Evolutionary conservation across 2,113 vertebrate genomes (phyloP).

Genomic region (Sphaerodactylus townsendi): DNA sequence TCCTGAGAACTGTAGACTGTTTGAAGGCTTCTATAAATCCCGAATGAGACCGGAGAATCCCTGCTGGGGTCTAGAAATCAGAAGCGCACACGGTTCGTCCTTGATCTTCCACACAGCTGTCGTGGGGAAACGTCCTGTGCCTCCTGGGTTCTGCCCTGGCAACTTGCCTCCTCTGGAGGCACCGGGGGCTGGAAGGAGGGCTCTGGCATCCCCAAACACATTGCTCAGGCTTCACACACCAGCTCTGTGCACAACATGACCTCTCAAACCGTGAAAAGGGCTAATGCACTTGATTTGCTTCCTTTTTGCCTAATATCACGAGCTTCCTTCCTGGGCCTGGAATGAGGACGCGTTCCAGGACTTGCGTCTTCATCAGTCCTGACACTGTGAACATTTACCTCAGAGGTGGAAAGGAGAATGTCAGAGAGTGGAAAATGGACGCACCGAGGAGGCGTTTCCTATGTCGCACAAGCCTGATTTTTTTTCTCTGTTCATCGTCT

Average conservation of each 20-base stretch:
- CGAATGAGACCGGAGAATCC: neutral
- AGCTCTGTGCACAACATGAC: accelerated
- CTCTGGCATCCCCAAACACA: accelerated
- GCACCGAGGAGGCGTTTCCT: neutral
- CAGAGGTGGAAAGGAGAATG: neutral
- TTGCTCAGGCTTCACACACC: slow-evolving; percentile 30
- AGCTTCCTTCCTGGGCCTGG: neutral
- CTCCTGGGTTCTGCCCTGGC: neutral
- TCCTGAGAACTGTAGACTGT: neutral
- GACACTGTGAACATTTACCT: neutral
- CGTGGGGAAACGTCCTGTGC: neutral
- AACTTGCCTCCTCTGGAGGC: neutral
- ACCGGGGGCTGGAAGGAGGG: accelerated
- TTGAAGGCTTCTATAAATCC: neutral
- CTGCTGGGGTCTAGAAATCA: neutral
- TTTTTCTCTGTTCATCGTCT: neutral
- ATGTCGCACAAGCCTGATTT: neutral
- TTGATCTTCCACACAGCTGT: neutral
- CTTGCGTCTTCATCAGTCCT: neutral
- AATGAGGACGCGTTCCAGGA: neutral
- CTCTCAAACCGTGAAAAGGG: neutral
- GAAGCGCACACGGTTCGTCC: too few species aligned
- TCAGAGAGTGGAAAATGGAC: neutral
- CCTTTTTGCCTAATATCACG: slow-evolving; percentile 20
- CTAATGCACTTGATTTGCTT: neutral